Conservation (phyloP, 2,113 vertebrate species). For the Neofelis nebulosa region DNA sequence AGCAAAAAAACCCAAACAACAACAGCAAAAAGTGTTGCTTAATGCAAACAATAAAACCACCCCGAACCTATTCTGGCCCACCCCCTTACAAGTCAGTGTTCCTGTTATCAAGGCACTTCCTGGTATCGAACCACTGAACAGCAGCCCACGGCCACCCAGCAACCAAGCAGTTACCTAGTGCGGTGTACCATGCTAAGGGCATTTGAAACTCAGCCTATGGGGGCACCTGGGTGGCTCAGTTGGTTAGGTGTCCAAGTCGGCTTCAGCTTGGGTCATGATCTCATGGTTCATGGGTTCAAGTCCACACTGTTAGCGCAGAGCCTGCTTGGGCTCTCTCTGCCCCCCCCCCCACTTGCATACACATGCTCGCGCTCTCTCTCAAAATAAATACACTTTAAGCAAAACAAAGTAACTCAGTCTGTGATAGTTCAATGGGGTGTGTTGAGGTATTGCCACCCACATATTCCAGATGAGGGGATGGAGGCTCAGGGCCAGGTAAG, state of each 20-base stretch:
- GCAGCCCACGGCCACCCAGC: not conserved
- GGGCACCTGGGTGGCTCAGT: too few species aligned
- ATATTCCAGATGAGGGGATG: not conserved
- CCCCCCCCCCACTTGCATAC: too few species aligned
- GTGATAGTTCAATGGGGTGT: accelerated
- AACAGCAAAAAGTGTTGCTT: not conserved
- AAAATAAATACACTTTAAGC: too few species aligned
- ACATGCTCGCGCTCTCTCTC: too few species aligned
- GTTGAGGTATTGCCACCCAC: not conserved
- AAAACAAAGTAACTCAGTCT: not conserved
- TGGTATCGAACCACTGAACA: not conserved
- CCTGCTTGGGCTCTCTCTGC: too few species aligned
- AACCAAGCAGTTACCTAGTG: not conserved
- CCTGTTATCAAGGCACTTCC: not conserved
- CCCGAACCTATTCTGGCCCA: not conserved
- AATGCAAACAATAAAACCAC: not conserved
- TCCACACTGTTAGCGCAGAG: too few species aligned
- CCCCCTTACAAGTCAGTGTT: not conserved
- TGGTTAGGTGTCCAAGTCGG: too few species aligned
- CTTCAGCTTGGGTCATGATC: too few species aligned
- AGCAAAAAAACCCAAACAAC: not conserved
- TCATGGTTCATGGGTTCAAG: too few species aligned
- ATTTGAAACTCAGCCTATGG: not conserved
- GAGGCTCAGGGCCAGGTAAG: not conserved
- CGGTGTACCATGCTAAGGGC: accelerated